Percentiles rank a stretch among this genome's conserved stretches.
These are phyloP conservation scores for Philaethria dido DNA, from an alignment of 2,888 invertebrate species.

Conservation along the genomic window DNA sequence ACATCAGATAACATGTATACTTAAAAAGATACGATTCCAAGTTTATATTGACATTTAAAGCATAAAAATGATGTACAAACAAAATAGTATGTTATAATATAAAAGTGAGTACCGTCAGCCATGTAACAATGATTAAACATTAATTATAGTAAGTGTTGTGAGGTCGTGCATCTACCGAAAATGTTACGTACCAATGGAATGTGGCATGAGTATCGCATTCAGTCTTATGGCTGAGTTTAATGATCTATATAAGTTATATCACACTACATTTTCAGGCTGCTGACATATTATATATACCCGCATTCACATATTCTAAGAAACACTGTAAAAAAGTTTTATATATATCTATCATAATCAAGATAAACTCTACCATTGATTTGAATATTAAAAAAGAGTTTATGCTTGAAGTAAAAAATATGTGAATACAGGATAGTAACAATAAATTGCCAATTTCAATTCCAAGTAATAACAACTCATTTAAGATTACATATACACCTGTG, in stretches of 20 bases:
- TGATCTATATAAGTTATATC: constrained; percentile 9
- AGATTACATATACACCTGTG: background rate
- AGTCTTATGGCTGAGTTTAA: constrained; percentile 55
- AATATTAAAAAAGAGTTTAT: background rate
- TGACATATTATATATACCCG: constrained; percentile 9
- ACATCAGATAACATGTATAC: background rate
- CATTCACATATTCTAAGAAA: constrained; percentile 2
- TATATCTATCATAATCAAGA: background rate
- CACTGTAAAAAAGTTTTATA: background rate
- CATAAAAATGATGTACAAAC: background rate
- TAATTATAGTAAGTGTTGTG: constrained; percentile 10
- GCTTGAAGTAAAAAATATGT: background rate
- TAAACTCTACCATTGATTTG: background rate
- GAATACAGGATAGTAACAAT: constrained; percentile 6
- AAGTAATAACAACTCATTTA: background rate
- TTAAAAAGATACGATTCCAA: background rate
- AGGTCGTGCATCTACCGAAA: constrained; percentile 24
- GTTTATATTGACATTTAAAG: background rate
- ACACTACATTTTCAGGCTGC: constrained; percentile 19
- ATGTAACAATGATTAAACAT: constrained; percentile 10
- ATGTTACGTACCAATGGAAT: constrained; percentile 53
- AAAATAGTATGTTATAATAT: background rate
- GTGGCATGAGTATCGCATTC: constrained; percentile 56
- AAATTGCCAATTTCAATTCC: constrained; percentile 20
- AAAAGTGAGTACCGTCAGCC: constrained; percentile 14